Evolutionary conservation across 1,140 invertebrate genomes (phyloP).

Genomic region (Hyles euphorbiae): DNA sequence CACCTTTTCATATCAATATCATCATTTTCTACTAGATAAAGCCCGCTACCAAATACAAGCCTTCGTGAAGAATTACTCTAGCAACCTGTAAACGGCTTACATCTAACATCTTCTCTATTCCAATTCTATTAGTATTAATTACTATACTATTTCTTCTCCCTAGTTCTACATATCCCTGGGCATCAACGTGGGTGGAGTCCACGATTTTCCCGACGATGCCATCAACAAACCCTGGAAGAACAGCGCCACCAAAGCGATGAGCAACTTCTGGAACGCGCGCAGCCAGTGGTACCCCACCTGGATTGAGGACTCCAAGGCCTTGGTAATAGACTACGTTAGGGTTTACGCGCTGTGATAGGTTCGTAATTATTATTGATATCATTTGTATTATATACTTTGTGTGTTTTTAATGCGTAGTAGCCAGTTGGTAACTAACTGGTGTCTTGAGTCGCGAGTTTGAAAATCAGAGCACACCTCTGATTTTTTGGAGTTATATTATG

Average conservation of each 20-base stretch:
- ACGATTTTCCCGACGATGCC: slow-evolving; percentile 80
- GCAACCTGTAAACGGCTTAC: too few species aligned
- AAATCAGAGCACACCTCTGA: too few species aligned
- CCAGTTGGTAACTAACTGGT: too few species aligned
- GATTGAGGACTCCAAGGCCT: slow-evolving; percentile 70
- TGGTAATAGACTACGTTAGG: slow-evolving; percentile 80
- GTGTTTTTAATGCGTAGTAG: too few species aligned
- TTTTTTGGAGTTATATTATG: too few species aligned
- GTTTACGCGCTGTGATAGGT: slow-evolving; percentile 71
- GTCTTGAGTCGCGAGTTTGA: too few species aligned
- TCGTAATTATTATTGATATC: not conserved
- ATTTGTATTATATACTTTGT: too few species aligned
- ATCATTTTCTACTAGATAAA: too few species aligned
- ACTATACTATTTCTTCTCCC: slow-evolving; percentile 8
- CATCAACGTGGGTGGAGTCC: slow-evolving; percentile 84
- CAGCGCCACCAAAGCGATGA: slow-evolving; percentile 70
- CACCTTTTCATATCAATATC: too few species aligned
- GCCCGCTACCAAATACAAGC: too few species aligned
- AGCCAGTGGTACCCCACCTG: slow-evolving; percentile 80
- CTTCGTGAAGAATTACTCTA: too few species aligned
- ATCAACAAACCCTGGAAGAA: slow-evolving; percentile 84
- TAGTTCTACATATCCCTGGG: slow-evolving; percentile 87
- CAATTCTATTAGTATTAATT: not conserved
- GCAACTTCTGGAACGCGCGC: slow-evolving; percentile 79
- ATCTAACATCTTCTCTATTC: too few species aligned